These are phyloP conservation scores for Dasypolia templi DNA, from an alignment of 2,888 invertebrate genomes.

Conservation along the genomic window DNA sequence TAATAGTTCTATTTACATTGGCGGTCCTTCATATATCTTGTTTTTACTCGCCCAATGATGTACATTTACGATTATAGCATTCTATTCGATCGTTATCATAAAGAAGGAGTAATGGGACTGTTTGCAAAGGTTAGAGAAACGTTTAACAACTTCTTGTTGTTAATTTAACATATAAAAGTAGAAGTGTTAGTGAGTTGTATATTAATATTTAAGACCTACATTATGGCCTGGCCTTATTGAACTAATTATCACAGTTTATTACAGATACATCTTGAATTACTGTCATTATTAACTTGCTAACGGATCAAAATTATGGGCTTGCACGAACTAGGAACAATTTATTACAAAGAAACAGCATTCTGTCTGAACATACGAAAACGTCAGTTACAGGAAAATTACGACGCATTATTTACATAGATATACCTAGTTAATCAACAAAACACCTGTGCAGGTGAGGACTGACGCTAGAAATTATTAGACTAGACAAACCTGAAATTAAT, in stretches of 20 bases:
- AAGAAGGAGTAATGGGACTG: slow-evolving; percentile 69
- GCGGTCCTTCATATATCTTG: slow-evolving; percentile 61
- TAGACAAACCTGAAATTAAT: slow-evolving; percentile 40
- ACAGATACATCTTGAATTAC: slow-evolving; percentile 35
- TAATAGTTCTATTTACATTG: slow-evolving; percentile 69
- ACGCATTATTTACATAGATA: slow-evolving; percentile 60
- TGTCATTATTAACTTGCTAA: slow-evolving; percentile 35
- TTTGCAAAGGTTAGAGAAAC: slow-evolving; percentile 74
- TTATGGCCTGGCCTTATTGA: slow-evolving; percentile 31
- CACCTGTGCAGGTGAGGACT: slow-evolving; percentile 54
- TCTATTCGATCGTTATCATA: slow-evolving; percentile 72
- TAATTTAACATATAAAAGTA: slow-evolving; percentile 57
- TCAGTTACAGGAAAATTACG: slow-evolving; percentile 59
- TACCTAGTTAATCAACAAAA: slow-evolving; percentile 45
- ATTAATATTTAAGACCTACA: slow-evolving; percentile 50
- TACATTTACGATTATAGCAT: slow-evolving; percentile 67
- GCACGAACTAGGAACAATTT: slow-evolving; percentile 6
- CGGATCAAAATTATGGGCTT: slow-evolving; percentile 39
- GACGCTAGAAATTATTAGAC: slow-evolving; percentile 42
- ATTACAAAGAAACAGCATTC: slow-evolving; percentile 34
- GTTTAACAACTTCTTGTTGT: slow-evolving; percentile 60
- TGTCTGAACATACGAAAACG: slow-evolving; percentile 27
- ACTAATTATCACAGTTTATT: slow-evolving; percentile 59
- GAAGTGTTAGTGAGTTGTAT: slow-evolving; percentile 43
- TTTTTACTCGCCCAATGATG: slow-evolving; percentile 65